These are phyloP conservation scores for Xestoiulus laeticollis DNA, from an alignment of 2,888 invertebrate genomes.

Conservation along the genomic window DNA sequence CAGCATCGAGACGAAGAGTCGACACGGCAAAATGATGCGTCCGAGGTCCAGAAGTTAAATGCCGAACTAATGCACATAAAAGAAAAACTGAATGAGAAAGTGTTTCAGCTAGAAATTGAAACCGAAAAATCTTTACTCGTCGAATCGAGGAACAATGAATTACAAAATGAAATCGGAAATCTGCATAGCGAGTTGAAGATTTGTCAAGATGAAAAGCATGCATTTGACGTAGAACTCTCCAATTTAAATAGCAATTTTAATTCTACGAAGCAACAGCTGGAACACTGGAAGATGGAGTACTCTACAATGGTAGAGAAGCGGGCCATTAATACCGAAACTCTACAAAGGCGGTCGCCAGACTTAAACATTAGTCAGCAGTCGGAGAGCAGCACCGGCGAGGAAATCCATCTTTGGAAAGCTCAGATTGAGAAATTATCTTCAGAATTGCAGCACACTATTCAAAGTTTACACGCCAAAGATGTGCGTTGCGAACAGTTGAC, in stretches of 20 bases:
- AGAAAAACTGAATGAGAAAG: conserved; percentile 31
- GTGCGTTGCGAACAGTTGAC: conserved; percentile 87
- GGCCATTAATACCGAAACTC: neutral
- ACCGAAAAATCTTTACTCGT: conserved; percentile 57
- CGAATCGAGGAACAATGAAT: neutral
- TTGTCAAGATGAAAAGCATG: neutral
- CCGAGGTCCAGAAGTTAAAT: neutral
- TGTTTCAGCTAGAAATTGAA: conserved; percentile 57
- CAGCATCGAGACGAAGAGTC: conserved; percentile 53
- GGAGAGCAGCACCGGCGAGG: conserved; percentile 60
- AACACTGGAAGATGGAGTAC: neutral
- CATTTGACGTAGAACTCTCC: neutral
- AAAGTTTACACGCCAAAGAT: conserved; percentile 86
- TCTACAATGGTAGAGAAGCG: neutral
- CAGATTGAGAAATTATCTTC: conserved; percentile 67
- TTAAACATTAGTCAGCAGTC: neutral
- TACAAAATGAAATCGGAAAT: neutral
- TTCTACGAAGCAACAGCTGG: neutral
- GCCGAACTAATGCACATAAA: conserved; percentile 44
- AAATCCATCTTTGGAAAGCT: neutral
- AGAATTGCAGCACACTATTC: conserved; percentile 81
- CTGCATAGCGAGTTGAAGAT: neutral
- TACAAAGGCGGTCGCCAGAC: conserved; percentile 54
- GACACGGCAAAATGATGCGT: neutral
- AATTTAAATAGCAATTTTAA: neutral